A percentile compares a stretch with the other conserved stretches of the same genome.
Evolutionary conservation across 2,888 invertebrate species (phyloP).

Genomic region (Monoplex corrugatus): DNA sequence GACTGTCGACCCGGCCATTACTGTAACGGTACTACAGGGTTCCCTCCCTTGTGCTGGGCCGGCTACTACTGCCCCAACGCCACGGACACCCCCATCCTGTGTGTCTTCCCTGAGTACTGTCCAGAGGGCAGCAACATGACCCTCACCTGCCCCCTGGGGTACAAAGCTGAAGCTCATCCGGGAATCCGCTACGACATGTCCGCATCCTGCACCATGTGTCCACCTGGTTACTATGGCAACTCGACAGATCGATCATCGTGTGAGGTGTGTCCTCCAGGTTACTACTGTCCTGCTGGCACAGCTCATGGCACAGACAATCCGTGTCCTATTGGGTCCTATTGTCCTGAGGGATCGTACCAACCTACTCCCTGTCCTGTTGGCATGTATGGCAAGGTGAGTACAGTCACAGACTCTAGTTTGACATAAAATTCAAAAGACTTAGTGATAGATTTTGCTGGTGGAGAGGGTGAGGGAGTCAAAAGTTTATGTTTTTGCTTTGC

Average conservation of each 20-base stretch:
- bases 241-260: conserved; percentile 71
- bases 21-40: conserved; percentile 73
- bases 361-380: conserved; percentile 73
- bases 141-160: conserved; percentile 72
- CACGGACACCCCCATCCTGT: conserved; percentile 72
- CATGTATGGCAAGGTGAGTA: conserved; percentile 65
- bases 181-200: conserved; percentile 67
- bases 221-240: conserved; percentile 78
- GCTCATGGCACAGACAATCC: conserved; percentile 70
- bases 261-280: conserved; percentile 77
- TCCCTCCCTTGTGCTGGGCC: conserved; percentile 74
- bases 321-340: conserved; percentile 73
- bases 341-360: conserved; percentile 69
- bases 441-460: no score
- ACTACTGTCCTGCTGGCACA: conserved; percentile 78
- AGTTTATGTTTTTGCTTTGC: no score
- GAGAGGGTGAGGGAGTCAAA: no score
- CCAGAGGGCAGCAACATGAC: conserved; percentile 76
- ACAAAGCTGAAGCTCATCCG: conserved; percentile 69
- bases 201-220: conserved; percentile 75
- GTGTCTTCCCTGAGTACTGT: conserved; percentile 76
- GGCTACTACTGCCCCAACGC: conserved; percentile 78
- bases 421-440: no score
- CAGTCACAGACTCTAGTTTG: no score
- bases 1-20: conserved; percentile 75